Evolutionary conservation across 2,797 vertebrate genomes (phyloP), one percentile per base, ranked within the genome.

Genomic region (Takifugu ocellatus): DNA sequence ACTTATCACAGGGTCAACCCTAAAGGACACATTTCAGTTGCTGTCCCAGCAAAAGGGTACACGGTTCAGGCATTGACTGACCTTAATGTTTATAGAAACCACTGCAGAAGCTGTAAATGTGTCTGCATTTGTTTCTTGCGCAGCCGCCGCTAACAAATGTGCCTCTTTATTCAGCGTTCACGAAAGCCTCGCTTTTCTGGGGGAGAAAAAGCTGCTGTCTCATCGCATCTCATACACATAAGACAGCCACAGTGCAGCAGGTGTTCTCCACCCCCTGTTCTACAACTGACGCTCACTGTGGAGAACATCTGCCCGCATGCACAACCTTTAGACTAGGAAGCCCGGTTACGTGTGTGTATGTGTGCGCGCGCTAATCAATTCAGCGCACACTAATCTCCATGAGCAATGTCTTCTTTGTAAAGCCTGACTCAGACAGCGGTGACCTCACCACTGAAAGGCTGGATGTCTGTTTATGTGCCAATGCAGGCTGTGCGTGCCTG

Each of bases 381-480:
- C 15, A 14, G 36, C 4, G 53, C 51, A 50, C 68, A 51, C 46
- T 80, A 72, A 83, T 83, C 77, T 78, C 63, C 58, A 61, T 72
- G 72, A 83, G 68, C 81, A 76, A 65, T 49, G 71, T 75, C 58
- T 77, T 59, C 68, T 68, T 63, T 36, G 43, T 60, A 11, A 70
- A 61, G 73, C 61, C 74, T 84, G 79, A 83, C 66, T 88, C 80
- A 83, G 56, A 76, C 62, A 25, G 60, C 8, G 59, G 77, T 87
- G 80, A 88, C 78, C 69, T 88, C 84, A 85, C 63, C 49, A 1
- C 72, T 33, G 8, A 61, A 64, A 56, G 70, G 50, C 59, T 66
- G 61, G 31, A 43, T 47, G 51, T 61, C 1, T 33, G 66, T 70
- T 61, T 70, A 54, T 42, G 57, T 76, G 78, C 72, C 54, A 68